A percentile compares a stretch with the other conserved stretches of the same genome.
phyloP scores from a whole-genome alignment of 2,113 vertebrate species.

The Taxidea taxus region DNA sequence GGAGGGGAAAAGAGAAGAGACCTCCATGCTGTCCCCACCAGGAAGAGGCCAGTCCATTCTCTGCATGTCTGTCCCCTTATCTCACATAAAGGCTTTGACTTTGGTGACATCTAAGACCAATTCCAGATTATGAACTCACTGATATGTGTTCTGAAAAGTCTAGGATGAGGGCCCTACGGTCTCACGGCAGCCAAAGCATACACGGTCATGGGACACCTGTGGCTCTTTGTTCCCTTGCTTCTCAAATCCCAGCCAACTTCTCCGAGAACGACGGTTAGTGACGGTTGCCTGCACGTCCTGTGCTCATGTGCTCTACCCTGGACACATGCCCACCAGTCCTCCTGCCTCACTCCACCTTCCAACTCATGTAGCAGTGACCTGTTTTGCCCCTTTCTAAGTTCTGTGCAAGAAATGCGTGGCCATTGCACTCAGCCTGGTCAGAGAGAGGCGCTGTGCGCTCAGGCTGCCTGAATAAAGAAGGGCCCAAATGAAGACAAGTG shows the following conservation, averaged over 20 bases:
- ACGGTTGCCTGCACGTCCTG: fast-evolving
- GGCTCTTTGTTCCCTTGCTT: not conserved
- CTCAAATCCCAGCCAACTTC: not conserved
- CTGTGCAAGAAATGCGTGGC: not conserved
- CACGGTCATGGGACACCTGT: fast-evolving
- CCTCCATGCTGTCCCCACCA: fast-evolving
- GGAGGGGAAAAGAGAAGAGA: fast-evolving
- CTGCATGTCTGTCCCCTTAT: not conserved
- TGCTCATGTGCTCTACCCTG: fast-evolving
- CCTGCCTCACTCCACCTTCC: not conserved
- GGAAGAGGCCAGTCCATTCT: fast-evolving
- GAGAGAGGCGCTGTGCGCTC: too few species aligned
- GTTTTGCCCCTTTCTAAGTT: not conserved
- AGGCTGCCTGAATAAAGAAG: not conserved
- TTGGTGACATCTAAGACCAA: not conserved
- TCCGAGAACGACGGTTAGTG: fast-evolving
- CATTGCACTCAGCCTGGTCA: not conserved
- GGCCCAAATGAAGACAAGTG: not conserved
- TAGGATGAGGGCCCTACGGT: too few species aligned
- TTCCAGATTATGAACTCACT: not conserved
- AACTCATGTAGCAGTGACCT: not conserved
- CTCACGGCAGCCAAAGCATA: not conserved
- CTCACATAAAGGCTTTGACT: not conserved
- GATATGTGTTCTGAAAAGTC: not conserved
- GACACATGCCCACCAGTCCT: fast-evolving